Base-by-base conservation (phyloP, 2,797 vertebrate species). In the Myotis findleyi region DNA sequence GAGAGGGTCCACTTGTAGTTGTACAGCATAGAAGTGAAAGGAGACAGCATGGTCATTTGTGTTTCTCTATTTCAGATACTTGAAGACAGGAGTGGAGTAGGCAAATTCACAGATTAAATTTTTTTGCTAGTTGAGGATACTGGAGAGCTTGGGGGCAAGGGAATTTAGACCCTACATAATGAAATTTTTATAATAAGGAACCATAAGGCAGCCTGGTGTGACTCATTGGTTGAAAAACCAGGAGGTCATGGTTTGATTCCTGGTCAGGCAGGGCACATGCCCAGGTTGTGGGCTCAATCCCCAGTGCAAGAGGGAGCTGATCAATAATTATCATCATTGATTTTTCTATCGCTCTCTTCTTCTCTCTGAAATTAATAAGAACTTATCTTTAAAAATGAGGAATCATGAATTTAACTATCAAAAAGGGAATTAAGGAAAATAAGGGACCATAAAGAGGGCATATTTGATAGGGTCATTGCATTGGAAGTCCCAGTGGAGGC, bases 151-250 rank as follows among this genome's bases (percentile, higher is more conserved):
- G 13, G 17, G 3, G 11, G 1, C 27, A 72, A 95, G 71, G 49
- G 41, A 94, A 16, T 30, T 94, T 92, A 87, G 69, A 84, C 30
- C 82, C 10, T 51, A 85, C 23, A 92, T 68, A 90, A 25, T 80
- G 21, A 75, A 38, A 81, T 59, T 57, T 86, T 81, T 92, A 66
- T 59, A 77, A 27, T 75, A 92, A 80, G 41, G 4, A 68, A 55
- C 12, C 62, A 16, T 30, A 25, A 59, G 57, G 25, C 25, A 2
- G 25, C 25, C 57, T 59, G 57, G 25, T 59, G 57, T 59, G 57
- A 59, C 11, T 59, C 25, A 59, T 11, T 59, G 11, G 25, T 59
- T 59, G 57, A 59, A 23, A 12, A 59, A 30, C 12, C 12, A 13
- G 4, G 25, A 30, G 5, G 57, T 59, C 57, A 59, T 59, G 25